Evolutionary conservation across 1,140 invertebrate genomes (phyloP).

Genomic region (Drosophila jambulina): DNA sequence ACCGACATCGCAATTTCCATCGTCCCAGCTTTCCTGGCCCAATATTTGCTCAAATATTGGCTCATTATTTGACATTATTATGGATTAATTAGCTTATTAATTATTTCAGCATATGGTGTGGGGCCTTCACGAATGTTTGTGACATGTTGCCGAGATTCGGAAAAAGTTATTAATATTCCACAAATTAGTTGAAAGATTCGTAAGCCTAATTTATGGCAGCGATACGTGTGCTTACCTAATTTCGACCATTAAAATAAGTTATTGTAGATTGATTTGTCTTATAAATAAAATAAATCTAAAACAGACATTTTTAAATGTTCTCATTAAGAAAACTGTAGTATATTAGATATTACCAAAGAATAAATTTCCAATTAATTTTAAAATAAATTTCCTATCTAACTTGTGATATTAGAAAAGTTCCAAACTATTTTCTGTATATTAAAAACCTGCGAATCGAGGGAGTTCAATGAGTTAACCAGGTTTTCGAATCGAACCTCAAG

Average conservation of each 20-base stretch:
- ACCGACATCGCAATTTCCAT: constrained; percentile 55
- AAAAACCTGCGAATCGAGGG: background rate
- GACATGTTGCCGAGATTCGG: constrained; percentile 14
- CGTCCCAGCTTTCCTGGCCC: constrained; percentile 11
- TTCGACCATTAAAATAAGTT: too few species aligned
- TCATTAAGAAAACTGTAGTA: background rate
- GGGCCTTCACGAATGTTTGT: constrained; percentile 21
- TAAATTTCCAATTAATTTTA: background rate
- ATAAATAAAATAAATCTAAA: background rate
- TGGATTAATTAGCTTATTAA: constrained; percentile 76
- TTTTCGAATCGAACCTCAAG: background rate
- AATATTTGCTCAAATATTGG: constrained; percentile 76
- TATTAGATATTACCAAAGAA: background rate
- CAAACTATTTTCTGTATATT: background rate
- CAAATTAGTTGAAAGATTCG: constrained; percentile 1
- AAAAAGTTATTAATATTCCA: constrained; percentile 49
- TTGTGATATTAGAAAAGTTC: background rate
- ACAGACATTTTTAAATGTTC: background rate
- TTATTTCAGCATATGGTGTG: constrained; percentile 46
- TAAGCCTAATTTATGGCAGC: background rate
- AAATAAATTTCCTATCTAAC: background rate
- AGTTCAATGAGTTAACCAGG: constrained; percentile 3
- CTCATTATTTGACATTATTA: constrained; percentile 75
- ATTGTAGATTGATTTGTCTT: background rate
- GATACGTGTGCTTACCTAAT: background rate